Base-by-base conservation (phyloP, 2,797 vertebrate genomes). In the Notolabrus celidotus region DNA sequence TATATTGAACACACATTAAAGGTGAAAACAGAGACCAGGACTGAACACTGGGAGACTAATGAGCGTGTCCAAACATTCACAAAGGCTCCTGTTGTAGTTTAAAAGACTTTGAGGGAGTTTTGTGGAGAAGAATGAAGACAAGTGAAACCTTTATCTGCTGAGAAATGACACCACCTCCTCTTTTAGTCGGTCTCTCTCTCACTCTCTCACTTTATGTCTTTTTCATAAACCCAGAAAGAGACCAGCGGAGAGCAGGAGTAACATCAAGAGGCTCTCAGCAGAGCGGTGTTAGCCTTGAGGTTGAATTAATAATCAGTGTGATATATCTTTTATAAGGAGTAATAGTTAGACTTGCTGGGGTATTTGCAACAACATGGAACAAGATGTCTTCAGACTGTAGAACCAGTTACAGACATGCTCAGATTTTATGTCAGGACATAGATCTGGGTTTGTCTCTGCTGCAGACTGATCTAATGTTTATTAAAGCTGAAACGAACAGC, bases 321-420 rank as follows among this genome's bases (percentile, higher is more conserved):
- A 77, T 90, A 64, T 79, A 88, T 90, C 60, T 88, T 92, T 87
- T 64, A 89, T 80, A 50, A 81, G 77, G 66, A 80, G 71, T 90
- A 89, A 90, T 87, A 82, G 86, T 81, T 71, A 71, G 63, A 73
- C 63, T 67, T 79, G 67, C 70, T 58, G 63, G 78, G 55, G 61
- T 80, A 84, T 91, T 82, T 85, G 63, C 67, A 88, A 85, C 86
- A 78, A 88, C 87, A 84, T 54, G 69, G 41, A 89, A 75, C 63
- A 82, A 29, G 70, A 88, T 67, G 63, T 83, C 72, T 69, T 46
- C 45, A 23, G 60, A 74, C 77, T 52, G 64, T 45, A 56, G 56
- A 14, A 54, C 53, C 10, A 57, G 27, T 36, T 45, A 58, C 2
- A 58, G 3, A 58, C 16, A 42, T 19, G 29, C 27, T 53, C 12